Evolutionary conservation across 2,888 invertebrate genomes (phyloP).

Genomic region (Eremobia ochroleuca): DNA sequence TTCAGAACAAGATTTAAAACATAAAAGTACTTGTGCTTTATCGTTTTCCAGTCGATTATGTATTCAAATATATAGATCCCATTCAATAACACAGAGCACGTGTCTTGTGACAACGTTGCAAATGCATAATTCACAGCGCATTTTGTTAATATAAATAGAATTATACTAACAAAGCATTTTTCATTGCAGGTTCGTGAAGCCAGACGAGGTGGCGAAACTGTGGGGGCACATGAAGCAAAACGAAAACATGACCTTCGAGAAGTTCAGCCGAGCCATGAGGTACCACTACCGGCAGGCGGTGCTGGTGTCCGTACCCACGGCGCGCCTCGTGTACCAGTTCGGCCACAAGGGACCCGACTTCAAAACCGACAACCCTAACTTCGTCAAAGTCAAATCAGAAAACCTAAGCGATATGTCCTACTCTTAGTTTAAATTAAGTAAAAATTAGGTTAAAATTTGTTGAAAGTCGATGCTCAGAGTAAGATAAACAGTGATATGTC

Average conservation of each 20-base stretch:
- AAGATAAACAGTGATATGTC: conserved; percentile 68
- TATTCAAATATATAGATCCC: conserved; percentile 53
- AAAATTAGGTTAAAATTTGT: conserved; percentile 65
- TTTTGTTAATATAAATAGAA: conserved; percentile 56
- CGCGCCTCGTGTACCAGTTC: conserved; percentile 95
- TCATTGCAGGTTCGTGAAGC: conserved; percentile 94
- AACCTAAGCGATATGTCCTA: conserved; percentile 76
- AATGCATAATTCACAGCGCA: conserved; percentile 54
- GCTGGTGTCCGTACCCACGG: conserved; percentile 94
- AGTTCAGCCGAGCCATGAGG: conserved; percentile 97
- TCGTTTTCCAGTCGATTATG: conserved; percentile 40
- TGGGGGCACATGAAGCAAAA: conserved; percentile 97
- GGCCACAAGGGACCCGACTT: conserved; percentile 95
- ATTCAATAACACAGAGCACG: conserved; percentile 59
- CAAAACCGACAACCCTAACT: conserved; percentile 92
- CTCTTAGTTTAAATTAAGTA: conserved; percentile 78
- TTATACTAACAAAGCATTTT: conserved; percentile 56
- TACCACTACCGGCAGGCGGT: conserved; percentile 95
- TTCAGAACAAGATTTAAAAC: conserved; percentile 58
- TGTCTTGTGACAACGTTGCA: conserved; percentile 56
- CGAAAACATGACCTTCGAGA: conserved; percentile 97
- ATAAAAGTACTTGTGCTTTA: conserved; percentile 48
- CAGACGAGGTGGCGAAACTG: conserved; percentile 95
- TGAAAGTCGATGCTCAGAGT: conserved; percentile 69
- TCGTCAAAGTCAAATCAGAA: conserved; percentile 85